Percentiles rank a stretch among this genome's conserved stretches.
Conservation (phyloP, 2,797 vertebrate species). For the Rhabdomys pumilio region DNA sequence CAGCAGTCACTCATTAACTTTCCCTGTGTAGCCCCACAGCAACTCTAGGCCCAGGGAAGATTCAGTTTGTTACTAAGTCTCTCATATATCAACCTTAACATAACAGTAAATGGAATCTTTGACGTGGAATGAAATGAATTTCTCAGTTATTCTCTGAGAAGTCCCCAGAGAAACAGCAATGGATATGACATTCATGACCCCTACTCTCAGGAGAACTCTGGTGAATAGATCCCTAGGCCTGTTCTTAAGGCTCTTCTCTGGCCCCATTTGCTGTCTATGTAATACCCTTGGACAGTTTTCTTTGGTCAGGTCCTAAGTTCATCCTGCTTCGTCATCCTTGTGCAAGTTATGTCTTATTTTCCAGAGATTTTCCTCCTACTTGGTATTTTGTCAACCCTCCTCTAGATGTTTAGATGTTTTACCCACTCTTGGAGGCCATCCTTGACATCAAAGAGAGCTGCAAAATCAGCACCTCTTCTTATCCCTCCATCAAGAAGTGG, state of each 20-base stretch:
- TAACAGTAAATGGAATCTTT: background rate
- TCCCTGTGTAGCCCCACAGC: background rate
- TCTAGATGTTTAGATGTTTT: background rate
- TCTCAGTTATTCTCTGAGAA: constrained; percentile 37
- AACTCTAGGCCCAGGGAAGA: background rate
- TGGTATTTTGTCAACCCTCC: background rate
- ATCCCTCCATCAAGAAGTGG: background rate
- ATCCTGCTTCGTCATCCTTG: background rate
- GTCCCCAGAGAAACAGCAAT: background rate
- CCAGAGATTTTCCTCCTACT: constrained; percentile 40
- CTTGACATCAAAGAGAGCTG: background rate
- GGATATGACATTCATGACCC: background rate
- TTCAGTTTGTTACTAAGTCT: constrained; percentile 5
- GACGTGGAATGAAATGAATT: constrained; percentile 3
- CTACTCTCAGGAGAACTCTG: background rate
- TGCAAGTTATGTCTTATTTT: background rate
- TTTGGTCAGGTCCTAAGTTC: background rate
- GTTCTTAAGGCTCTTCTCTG: background rate
- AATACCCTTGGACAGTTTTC: background rate
- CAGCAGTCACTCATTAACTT: background rate
- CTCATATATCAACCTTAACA: background rate
- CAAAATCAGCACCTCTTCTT: background rate
- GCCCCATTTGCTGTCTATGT: background rate
- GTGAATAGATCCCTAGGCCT: background rate
- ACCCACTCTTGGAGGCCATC: background rate